A percentile compares a stretch with the other conserved stretches of the same genome.
These are phyloP conservation scores for Aphelinus atriplicis DNA, from an alignment of 1,140 invertebrate species.

Conservation along the genomic window DNA sequence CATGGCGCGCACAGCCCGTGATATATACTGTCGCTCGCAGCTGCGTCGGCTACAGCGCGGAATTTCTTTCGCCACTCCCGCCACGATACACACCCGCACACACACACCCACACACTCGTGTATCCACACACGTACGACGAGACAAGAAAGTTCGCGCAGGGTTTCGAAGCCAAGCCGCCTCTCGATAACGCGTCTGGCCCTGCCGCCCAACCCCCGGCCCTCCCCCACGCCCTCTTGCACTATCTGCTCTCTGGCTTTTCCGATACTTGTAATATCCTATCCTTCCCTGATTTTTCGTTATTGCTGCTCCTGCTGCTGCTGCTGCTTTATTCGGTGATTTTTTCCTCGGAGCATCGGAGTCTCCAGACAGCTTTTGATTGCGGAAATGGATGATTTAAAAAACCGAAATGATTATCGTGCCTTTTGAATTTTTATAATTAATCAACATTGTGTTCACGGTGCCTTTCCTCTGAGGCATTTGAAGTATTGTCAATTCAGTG, in stretches of 20 bases:
- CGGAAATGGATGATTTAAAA: no score
- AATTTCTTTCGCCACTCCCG: slow-evolving; percentile 3
- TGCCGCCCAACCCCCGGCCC: not conserved
- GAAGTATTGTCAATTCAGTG: no score
- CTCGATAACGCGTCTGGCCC: no score
- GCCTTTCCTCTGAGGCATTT: no score
- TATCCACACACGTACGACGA: no score
- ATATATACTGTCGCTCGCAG: slow-evolving; percentile 22
- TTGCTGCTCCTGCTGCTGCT: no score
- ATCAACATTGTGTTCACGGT: no score
- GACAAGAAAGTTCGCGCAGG: slow-evolving; percentile 23
- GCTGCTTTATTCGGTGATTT: not conserved
- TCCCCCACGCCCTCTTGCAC: not conserved
- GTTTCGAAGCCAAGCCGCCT: not conserved
- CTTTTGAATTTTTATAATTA: no score
- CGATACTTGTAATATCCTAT: slow-evolving; percentile 20
- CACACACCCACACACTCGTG: not conserved
- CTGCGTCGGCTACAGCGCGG: not conserved
- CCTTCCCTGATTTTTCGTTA: not conserved
- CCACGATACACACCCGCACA: not conserved
- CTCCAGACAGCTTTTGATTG: no score
- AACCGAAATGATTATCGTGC: no score
- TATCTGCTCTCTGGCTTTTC: not conserved
- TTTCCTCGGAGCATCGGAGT: not conserved
- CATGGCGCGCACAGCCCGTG: not conserved